These are phyloP conservation scores for Spodoptera litura DNA, from an alignment of 1,140 invertebrate species.

Conservation along the genomic window DNA sequence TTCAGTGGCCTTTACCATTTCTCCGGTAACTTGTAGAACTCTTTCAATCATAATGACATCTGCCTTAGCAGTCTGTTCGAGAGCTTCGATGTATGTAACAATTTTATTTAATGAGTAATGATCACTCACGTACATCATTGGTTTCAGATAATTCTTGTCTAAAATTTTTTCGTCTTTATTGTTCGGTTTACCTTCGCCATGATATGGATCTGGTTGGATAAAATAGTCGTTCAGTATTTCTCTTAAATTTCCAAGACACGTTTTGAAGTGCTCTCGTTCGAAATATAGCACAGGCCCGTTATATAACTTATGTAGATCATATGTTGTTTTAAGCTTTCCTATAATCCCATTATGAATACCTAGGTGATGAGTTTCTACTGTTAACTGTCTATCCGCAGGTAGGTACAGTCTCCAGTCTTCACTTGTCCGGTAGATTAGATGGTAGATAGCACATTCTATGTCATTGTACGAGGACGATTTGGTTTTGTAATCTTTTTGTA, in stretches of 20 bases:
- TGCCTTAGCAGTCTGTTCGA: background rate
- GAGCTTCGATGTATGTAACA: background rate
- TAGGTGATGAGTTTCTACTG: background rate
- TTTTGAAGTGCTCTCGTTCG: background rate
- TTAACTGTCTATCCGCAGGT: constrained; percentile 41
- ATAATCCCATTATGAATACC: background rate
- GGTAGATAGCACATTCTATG: constrained; percentile 81
- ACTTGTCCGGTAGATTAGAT: constrained; percentile 54
- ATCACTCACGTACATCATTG: background rate
- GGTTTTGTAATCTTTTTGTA: background rate
- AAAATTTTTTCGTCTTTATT: background rate
- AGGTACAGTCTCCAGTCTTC: constrained; percentile 50
- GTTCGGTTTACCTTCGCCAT: no score
- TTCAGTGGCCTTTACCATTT: background rate
- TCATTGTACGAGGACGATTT: constrained; percentile 37
- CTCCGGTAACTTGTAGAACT: constrained; percentile 1
- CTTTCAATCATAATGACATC: constrained; percentile 15
- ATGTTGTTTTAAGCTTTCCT: background rate
- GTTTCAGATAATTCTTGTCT: background rate
- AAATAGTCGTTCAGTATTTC: background rate
- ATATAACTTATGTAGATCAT: background rate
- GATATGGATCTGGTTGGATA: no score
- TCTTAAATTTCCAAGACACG: background rate
- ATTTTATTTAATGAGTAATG: constrained; percentile 12
- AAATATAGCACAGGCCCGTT: background rate